Percentiles rank a stretch among this genome's conserved stretches.
These are phyloP conservation scores for Liparis tanakae DNA, from an alignment of 2,797 vertebrate genomes.

Conservation along the genomic window DNA sequence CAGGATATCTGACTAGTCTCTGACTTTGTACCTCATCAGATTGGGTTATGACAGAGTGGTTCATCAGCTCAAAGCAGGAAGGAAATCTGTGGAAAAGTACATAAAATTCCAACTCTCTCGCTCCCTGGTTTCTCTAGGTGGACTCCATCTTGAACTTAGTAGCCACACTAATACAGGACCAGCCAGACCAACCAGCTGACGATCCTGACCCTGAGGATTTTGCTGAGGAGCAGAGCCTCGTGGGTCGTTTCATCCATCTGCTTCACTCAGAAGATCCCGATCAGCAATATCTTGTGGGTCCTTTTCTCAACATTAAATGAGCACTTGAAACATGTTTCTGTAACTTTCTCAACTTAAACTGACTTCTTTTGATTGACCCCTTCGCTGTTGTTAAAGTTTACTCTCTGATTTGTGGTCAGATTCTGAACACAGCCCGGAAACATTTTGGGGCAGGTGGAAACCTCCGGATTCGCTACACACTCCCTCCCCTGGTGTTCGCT, in stretches of 20 bases:
- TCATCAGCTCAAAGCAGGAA: background rate
- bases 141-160: conserved; percentile 95
- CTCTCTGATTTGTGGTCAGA: conserved; percentile 76
- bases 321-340: background rate
- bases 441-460: conserved; percentile 98
- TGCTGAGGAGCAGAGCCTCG: conserved; percentile 97
- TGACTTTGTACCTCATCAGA: background rate
- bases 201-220: conserved; percentile 98
- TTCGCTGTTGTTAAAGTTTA: background rate
- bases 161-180: conserved; percentile 95
- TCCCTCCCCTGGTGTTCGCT: conserved; percentile 95
- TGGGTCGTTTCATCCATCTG: conserved; percentile 97
- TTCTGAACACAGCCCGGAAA: conserved; percentile 96
- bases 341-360: background rate
- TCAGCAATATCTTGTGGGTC: conserved; percentile 92
- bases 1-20: background rate
- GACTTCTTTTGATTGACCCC: background rate
- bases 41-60: too few species aligned
- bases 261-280: conserved; percentile 94
- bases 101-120: background rate
- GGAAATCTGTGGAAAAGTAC: background rate
- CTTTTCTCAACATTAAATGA: background rate
- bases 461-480: conserved; percentile 95
- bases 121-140: conserved; percentile 81
- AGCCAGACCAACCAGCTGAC: conserved; percentile 96